Conservation (phyloP, 2,888 invertebrate genomes). For the Volucella inanis region DNA sequence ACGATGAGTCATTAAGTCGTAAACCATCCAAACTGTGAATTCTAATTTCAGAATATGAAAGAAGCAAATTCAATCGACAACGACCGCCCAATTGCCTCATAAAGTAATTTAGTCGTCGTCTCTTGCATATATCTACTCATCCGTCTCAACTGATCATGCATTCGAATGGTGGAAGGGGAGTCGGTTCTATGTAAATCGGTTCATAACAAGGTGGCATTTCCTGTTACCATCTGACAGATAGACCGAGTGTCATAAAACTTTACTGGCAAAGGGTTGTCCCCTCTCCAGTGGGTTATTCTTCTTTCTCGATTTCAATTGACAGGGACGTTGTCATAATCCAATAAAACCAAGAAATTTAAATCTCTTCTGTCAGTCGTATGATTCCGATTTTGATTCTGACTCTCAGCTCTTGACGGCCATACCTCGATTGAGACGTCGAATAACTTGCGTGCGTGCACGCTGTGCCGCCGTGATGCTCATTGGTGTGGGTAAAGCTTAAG, state of each 20-base stretch:
- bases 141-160: slow-evolving; percentile 36
- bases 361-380: slow-evolving; percentile 57
- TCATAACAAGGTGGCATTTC: slow-evolving; percentile 68
- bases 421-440: slow-evolving; percentile 59
- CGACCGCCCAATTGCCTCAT: slow-evolving; percentile 57
- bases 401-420: background rate
- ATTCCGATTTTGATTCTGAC: slow-evolving; percentile 11
- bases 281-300: slow-evolving; percentile 13
- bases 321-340: slow-evolving; percentile 69
- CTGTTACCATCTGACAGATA: slow-evolving; percentile 41
- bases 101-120: slow-evolving; percentile 58
- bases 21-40: slow-evolving; percentile 51
- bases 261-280: slow-evolving; percentile 39
- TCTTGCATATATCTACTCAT: slow-evolving; percentile 9
- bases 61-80: slow-evolving; percentile 23
- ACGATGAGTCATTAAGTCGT: slow-evolving; percentile 61
- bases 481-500: slow-evolving; percentile 54
- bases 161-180: slow-evolving; percentile 1
- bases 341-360: slow-evolving; percentile 62
- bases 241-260: slow-evolving; percentile 52
- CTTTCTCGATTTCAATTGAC: slow-evolving; percentile 47
- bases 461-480: background rate
- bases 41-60: slow-evolving; percentile 33
- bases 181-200: slow-evolving; percentile 60
- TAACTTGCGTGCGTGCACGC: slow-evolving; percentile 42